Evolutionary conservation across 2,888 invertebrate species (phyloP).

Genomic region (Drosophila stalkeri): DNA sequence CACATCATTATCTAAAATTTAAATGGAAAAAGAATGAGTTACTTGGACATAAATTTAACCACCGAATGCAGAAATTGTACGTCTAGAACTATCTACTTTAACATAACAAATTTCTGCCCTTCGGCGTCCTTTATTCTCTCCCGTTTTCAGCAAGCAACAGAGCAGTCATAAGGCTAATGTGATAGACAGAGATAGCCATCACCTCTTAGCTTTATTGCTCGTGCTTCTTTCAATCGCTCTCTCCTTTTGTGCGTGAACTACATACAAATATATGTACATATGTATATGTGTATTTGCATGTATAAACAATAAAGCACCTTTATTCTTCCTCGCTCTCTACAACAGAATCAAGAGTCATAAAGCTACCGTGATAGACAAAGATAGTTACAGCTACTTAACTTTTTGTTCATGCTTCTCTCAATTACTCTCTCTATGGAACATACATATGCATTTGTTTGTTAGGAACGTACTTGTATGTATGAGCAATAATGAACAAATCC

Average conservation of each 20-base stretch:
- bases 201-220: background rate
- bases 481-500: background rate
- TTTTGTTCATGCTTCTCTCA: background rate
- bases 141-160: background rate
- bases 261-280: no score
- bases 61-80: background rate
- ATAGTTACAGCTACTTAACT: background rate
- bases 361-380: background rate
- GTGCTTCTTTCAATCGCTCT: background rate
- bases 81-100: background rate
- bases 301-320: background rate
- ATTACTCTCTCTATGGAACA: background rate
- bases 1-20: constrained; percentile 87
- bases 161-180: background rate
- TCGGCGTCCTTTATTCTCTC: background rate
- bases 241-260: background rate
- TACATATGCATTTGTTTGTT: background rate
- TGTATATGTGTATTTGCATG: no score
- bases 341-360: background rate
- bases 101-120: background rate
- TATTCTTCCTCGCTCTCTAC: background rate
- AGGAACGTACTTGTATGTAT: background rate
- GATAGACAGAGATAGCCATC: background rate
- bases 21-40: background rate
- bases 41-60: background rate